These are phyloP conservation scores for Diadema setosum DNA, from an alignment of 35 echinoderm and acorn worm genomes.

Conservation along the genomic window DNA sequence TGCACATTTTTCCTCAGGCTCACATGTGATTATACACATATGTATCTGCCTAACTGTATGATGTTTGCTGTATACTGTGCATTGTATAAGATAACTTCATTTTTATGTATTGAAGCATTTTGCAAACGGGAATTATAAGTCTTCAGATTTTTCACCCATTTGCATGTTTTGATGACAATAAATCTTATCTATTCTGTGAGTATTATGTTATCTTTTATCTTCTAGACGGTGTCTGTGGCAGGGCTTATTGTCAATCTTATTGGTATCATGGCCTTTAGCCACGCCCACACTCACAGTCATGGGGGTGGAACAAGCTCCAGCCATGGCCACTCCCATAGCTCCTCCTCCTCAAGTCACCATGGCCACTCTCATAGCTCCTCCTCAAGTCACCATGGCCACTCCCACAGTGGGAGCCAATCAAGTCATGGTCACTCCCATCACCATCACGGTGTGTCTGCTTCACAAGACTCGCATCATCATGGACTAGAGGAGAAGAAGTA, in stretches of 20 bases:
- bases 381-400: neutral
- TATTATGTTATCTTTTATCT: neutral
- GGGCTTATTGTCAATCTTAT: conserved; percentile 88
- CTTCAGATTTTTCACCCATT: too few species aligned
- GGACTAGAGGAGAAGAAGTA: neutral
- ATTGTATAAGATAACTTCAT: too few species aligned
- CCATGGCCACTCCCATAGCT: conserved; percentile 48
- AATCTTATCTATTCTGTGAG: too few species aligned
- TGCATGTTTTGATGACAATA: too few species aligned
- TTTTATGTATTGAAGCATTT: too few species aligned
- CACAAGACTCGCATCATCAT: neutral
- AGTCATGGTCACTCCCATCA: conserved; percentile 20
- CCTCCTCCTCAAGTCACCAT: neutral
- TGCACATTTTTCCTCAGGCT: too few species aligned
- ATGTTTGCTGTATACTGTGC: too few species aligned
- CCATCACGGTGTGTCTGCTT: neutral
- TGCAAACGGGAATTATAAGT: too few species aligned
- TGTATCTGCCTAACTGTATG: too few species aligned
- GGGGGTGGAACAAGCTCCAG: conserved; percentile 29
- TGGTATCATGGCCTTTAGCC: conserved; percentile 88
- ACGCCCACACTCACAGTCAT: conserved; percentile 76
- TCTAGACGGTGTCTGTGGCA: conserved; percentile 90
- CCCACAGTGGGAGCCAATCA: neutral
- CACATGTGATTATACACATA: too few species aligned
- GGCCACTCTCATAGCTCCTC: neutral